Conservation (phyloP, 2,113 vertebrate species). For the Corythoichthys haematopterus region DNA sequence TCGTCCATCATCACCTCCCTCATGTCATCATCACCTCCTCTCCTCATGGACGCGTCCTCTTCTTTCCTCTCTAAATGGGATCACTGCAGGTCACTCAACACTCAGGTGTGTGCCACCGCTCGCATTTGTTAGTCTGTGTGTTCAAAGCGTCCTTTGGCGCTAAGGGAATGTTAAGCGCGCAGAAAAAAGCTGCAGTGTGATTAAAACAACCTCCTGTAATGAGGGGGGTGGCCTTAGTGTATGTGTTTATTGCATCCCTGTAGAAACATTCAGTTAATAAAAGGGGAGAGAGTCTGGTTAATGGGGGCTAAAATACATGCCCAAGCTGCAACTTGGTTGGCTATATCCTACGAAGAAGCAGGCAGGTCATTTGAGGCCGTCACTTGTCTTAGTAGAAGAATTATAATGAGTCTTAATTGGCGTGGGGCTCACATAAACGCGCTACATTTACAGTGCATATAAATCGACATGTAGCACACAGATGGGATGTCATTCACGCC, state of each 20-base stretch:
- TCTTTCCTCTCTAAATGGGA: slow-evolving; percentile 57
- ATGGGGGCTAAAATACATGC: slow-evolving; percentile 12
- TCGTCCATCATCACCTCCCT: slow-evolving; percentile 52
- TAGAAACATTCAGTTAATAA: slow-evolving; percentile 6
- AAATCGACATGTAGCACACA: background rate
- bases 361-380: slow-evolving; percentile 20
- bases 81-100: slow-evolving; percentile 69
- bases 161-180: background rate
- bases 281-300: slow-evolving; percentile 7
- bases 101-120: slow-evolving; percentile 31
- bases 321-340: slow-evolving; percentile 26
- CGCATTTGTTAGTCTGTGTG: slow-evolving; percentile 25
- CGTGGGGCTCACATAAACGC: background rate
- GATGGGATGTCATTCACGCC: background rate
- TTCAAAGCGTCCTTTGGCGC: background rate
- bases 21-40: slow-evolving; percentile 58
- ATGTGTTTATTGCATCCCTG: slow-evolving; percentile 20
- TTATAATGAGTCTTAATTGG: slow-evolving; percentile 4
- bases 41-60: slow-evolving; percentile 46
- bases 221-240: slow-evolving; percentile 2
- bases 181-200: background rate
- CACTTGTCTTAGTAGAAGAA: slow-evolving; percentile 20
- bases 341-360: slow-evolving; percentile 12
- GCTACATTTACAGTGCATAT: too few relatives aligned
- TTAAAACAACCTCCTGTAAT: slow-evolving; percentile 11